Percentiles rank a stretch among this genome's conserved stretches.
Evolutionary conservation across 2,113 vertebrate genomes (phyloP).

Genomic region (Poeciliopsis retropinna): DNA sequence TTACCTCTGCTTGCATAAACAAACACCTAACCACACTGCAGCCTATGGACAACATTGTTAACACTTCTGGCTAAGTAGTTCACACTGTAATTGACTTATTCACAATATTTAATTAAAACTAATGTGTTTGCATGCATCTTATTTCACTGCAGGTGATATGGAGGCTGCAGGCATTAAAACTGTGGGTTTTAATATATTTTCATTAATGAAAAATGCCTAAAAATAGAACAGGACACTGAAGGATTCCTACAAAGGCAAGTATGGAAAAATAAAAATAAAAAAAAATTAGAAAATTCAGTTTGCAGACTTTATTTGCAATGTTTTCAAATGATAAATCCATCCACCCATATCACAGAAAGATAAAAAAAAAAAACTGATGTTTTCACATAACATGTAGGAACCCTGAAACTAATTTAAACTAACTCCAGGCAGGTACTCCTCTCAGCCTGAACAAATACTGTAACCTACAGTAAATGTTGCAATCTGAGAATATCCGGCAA

Average conservation of each 20-base stretch:
- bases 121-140: background rate
- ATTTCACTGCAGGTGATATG: too few species aligned
- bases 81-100: background rate
- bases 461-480: conserved; percentile 38
- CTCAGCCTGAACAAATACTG: conserved; percentile 15
- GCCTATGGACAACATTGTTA: background rate
- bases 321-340: too few species aligned
- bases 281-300: background rate
- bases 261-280: too few species aligned
- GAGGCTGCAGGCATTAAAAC: background rate
- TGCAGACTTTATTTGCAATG: too few species aligned
- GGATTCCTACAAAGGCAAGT: too few species aligned
- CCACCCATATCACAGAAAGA: background rate
- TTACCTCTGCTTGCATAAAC: background rate
- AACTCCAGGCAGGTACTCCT: conserved; percentile 5
- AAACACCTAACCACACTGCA: background rate
- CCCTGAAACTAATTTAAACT: background rate
- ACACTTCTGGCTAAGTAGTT: background rate
- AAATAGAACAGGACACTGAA: background rate
- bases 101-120: background rate
- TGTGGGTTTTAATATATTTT: background rate
- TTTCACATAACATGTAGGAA: background rate
- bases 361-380: background rate
- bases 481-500: conserved; percentile 39
- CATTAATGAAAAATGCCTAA: background rate